Base-by-base conservation (phyloP, 2,888 invertebrate species). In the Heliconius hortense region DNA sequence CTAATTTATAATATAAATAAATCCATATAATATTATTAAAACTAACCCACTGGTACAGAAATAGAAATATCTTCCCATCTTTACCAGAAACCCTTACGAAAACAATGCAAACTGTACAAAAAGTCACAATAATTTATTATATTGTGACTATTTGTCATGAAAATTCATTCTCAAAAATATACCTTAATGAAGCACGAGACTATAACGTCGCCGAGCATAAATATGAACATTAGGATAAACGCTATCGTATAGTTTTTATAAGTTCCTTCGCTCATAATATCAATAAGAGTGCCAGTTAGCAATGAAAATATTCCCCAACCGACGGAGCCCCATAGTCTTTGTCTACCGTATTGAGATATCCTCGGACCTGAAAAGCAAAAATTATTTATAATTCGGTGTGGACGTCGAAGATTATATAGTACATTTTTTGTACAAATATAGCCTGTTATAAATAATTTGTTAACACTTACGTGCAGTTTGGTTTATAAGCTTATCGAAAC, bases 281-380 rank as follows among this genome's bases (percentile, higher is more conserved):
- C 98, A 24, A 98, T 96, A 1, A 98, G 90, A n/a, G 96, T 92
- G 0, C 98, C 98, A 2, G 97, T 95, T 24, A 97, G 84, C 39
- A 97, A 93, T 0, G 97, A 96, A 82, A 97, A 95, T 71, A 96
- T 88, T 26, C 98, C 98, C 96, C 97, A 98, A 0, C 98, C 98
- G 2, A 98, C 93, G 0, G 98, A 97, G 0, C 98, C 98, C 96
- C 97, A 98, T 77, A 98, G 92, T 64, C 98, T 95, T 87, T 98
- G 98, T 81, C 96, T 95, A 0, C 98, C 98, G 87, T 97, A 98
- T 39, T 95, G 94, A 68, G 96, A 95, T n/a, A 96, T 95, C 73
- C 95, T 95, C 7, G 96, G 95, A 67, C 96, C 97, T 97, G 86
- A 18, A 77, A 75, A n/a, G 0, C 31, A 69, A 69, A 67, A 21